Conservation (phyloP, 2,113 vertebrate genomes). For the Leuciscus idus region DNA sequence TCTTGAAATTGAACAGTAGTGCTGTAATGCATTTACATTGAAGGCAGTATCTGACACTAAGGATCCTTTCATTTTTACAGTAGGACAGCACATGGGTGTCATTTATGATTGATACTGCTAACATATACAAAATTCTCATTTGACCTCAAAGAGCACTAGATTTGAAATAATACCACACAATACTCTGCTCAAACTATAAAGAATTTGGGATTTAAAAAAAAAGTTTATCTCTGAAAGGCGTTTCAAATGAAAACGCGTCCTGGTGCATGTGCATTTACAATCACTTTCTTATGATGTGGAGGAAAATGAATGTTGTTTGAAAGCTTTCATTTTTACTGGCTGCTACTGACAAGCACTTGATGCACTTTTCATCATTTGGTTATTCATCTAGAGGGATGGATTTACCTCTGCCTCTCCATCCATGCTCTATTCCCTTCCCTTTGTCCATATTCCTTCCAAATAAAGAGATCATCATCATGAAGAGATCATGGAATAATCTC, state of each 20-base stretch:
- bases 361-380: constrained; percentile 23
- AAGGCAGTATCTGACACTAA: background rate
- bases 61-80: background rate
- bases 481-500: constrained; percentile 1
- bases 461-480: background rate
- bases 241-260: background rate
- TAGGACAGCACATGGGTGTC: background rate
- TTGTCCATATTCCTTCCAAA: background rate
- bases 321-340: background rate
- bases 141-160: background rate
- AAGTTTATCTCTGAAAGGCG: too few relatives aligned
- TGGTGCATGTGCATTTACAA: background rate
- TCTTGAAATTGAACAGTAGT: background rate
- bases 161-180: background rate
- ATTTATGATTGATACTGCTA: background rate
- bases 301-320: background rate
- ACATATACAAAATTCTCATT: background rate
- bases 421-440: background rate
- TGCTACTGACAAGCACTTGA: background rate
- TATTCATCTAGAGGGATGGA: background rate
- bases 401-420: background rate
- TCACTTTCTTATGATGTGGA: background rate
- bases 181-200: background rate
- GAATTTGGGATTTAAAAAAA: too few relatives aligned
- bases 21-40: background rate